Conservation (phyloP, 92 coral and sea anemone genomes). For the Montipora capitata region DNA sequence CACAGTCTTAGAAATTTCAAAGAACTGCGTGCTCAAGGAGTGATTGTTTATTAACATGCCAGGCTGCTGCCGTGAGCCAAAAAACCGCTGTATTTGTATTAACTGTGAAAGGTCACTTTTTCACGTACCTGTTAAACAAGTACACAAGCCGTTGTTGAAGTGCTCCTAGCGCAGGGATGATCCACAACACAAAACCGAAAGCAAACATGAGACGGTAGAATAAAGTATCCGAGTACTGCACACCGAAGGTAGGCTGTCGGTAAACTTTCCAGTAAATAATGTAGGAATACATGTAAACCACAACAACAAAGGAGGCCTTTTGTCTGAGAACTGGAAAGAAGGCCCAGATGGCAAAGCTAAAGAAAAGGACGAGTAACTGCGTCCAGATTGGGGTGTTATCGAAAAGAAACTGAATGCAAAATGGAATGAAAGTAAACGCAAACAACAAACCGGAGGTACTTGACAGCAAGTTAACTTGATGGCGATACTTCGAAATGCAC, state of each 20-base stretch:
- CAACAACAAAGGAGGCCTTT: conserved; percentile 39
- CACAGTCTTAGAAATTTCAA: too few relatives aligned
- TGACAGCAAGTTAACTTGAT: conserved; percentile 1
- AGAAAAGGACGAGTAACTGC: conserved; percentile 4
- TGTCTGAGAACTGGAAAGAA: conserved; percentile 60
- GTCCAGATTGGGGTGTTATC: conserved; percentile 10
- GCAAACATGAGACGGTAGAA: conserved; percentile 51
- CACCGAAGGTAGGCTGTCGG: neutral
- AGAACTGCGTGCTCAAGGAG: too few relatives aligned
- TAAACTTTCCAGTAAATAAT: conserved; percentile 65
- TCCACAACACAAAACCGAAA: conserved; percentile 59
- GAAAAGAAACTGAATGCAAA: conserved; percentile 35
- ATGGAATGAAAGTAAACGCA: conserved; percentile 59
- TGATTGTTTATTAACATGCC: too few relatives aligned
- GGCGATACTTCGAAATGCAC: neutral
- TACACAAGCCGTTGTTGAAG: conserved; percentile 67
- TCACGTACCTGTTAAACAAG: conserved; percentile 61
- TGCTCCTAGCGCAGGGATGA: conserved; percentile 48
- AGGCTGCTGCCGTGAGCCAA: too few relatives aligned
- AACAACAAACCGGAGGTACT: conserved; percentile 22
- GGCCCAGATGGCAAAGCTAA: conserved; percentile 32
- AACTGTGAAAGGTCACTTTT: neutral
- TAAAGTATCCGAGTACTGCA: conserved; percentile 45
- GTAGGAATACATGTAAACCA: conserved; percentile 38
- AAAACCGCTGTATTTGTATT: too few relatives aligned